phyloP scores from a whole-genome alignment of 2,888 invertebrate species.

The Lasioglossum figueresi region DNA sequence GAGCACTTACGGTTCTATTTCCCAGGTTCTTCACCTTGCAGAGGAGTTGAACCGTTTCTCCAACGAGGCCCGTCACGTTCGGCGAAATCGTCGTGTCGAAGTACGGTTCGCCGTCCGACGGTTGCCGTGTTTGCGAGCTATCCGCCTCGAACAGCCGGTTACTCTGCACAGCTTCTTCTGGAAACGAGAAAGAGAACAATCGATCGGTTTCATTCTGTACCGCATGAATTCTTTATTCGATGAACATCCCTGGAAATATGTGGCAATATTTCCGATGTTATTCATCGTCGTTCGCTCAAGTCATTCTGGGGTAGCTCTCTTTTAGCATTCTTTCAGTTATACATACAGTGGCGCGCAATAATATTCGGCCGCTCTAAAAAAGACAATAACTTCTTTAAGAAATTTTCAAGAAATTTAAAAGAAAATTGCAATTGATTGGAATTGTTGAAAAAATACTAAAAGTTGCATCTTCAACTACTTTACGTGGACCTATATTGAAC shows the following conservation, averaged over 20 bases:
- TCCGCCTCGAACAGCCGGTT: constrained; percentile 85
- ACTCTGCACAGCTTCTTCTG: constrained; percentile 52
- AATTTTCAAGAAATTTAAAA: too few relatives aligned
- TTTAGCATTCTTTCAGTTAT: neutral
- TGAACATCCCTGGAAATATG: neutral
- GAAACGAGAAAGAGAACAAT: constrained; percentile 28
- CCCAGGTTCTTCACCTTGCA: constrained; percentile 95
- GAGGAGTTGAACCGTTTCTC: constrained; percentile 91
- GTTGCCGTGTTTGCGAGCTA: constrained; percentile 89
- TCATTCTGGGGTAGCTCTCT: neutral
- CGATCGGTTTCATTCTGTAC: neutral
- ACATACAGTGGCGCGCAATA: too few relatives aligned
- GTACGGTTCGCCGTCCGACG: constrained; percentile 90
- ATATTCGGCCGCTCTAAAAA: too few relatives aligned
- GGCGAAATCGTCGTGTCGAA: constrained; percentile 92
- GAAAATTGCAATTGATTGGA: too few relatives aligned
- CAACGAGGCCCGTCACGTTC: constrained; percentile 94
- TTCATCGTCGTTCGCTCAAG: neutral
- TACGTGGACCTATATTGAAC: too few relatives aligned
- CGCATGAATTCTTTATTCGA: neutral
- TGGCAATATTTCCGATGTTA: neutral
- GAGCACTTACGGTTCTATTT: constrained; percentile 91
- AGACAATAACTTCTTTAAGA: too few relatives aligned
- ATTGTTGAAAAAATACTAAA: too few relatives aligned
- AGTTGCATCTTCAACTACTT: too few relatives aligned